Evolutionary conservation across 2,888 invertebrate species (phyloP), one percentile per base, ranked within the genome.

Genomic region (Fragum fragum): DNA sequence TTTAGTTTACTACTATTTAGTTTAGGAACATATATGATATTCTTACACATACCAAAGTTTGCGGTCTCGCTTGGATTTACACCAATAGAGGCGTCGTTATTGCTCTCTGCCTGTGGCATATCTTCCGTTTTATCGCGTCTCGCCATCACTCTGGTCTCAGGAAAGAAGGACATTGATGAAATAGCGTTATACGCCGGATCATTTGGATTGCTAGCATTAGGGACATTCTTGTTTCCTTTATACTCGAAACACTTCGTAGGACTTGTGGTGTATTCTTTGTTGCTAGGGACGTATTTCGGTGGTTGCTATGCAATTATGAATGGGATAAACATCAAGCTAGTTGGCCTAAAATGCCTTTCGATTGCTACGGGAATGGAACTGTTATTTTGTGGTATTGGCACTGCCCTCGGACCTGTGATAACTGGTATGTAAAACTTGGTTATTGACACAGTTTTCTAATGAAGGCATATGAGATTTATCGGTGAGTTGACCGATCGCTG

Each of bases 241-340:
- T 87, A 85, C 32, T 80, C 83, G 5, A 53, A 78, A 59, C 74
- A 79, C 1, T 87, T 76, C 42, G 63, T 63, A 7, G 89, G 87
- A 36, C 80, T 88, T 26, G 61, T 86, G 14, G 63, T 86, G 21
- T 89, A 79, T 74, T 78, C 86, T 11, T 57, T 85, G 23, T 18
- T 81, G 28, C 68, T 89, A 42, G 89, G 87, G 7, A 68, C 78
- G n/a, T 89, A 89, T 73, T 86, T 84, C 55, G 86, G 87, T 0
- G 81, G 84, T 26, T 87, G 87, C 66, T 88, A 85, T 76, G 83
- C 86, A 23, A 77, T 89, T 18, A 80, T 89, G 73, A 89, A 87
- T 68, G 75, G 80, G 9, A 87, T 89, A 9, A 86, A 81, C 59
- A 70, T 86, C 0, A 81, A 83, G 26, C 61, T 86, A 11, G 83